These are phyloP conservation scores for Sepioteuthis lessoniana DNA, from an alignment of 2,888 invertebrate genomes.

Conservation along the genomic window DNA sequence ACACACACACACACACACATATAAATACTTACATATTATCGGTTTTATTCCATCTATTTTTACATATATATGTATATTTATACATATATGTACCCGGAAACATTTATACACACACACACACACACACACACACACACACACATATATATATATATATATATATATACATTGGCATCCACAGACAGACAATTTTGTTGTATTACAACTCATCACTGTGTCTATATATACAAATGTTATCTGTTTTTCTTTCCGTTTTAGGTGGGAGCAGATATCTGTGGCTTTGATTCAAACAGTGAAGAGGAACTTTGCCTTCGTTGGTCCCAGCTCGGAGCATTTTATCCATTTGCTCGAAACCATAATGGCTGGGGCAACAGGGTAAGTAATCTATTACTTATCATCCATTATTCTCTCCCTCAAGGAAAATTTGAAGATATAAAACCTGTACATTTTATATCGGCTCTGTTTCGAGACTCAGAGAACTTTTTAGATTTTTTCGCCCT, in stretches of 20 bases:
- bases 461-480: too few species aligned
- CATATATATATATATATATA: neutral
- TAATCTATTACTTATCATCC: neutral
- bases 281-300: conserved; percentile 73
- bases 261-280: conserved; percentile 77
- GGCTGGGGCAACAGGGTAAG: conserved; percentile 51
- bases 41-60: too few species aligned
- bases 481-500: too few species aligned
- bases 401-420: neutral
- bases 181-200: too few species aligned
- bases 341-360: conserved; percentile 73
- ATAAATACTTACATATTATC: too few species aligned
- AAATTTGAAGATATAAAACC: neutral
- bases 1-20: too few species aligned
- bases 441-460: too few species aligned
- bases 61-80: too few species aligned
- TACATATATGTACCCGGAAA: neutral
- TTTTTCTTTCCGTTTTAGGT: conserved; percentile 54
- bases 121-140: neutral
- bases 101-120: neutral
- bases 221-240: neutral
- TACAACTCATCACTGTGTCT: too few species aligned
- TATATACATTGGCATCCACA: too few species aligned
- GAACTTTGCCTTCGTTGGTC: conserved; percentile 82
- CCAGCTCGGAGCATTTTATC: conserved; percentile 81